These are phyloP conservation scores for Matsumurasca onukii DNA, from an alignment of 1,140 invertebrate genomes.

Conservation along the genomic window DNA sequence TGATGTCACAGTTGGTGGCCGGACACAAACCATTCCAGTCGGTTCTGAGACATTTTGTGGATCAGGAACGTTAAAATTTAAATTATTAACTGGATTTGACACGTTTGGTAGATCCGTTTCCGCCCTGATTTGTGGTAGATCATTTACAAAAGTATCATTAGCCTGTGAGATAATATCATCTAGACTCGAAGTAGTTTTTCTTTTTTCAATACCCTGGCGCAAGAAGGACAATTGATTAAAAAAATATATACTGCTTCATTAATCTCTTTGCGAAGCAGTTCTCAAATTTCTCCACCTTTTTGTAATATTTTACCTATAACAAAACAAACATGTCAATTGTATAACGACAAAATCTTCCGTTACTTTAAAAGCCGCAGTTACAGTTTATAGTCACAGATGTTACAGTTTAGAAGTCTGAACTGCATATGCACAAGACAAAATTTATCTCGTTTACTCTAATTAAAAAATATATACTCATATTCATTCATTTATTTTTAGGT, in stretches of 20 bases:
- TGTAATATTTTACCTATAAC: not conserved
- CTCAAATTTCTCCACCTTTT: not conserved
- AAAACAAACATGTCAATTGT: not conserved
- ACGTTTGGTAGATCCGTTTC: not conserved
- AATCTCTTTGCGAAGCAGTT: not conserved
- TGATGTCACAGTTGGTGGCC: not conserved
- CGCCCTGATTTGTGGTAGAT: not conserved
- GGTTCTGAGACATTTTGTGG: not conserved
- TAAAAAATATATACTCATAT: not conserved
- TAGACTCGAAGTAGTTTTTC: constrained; percentile 2
- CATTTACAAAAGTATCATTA: not conserved
- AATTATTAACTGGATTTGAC: not conserved
- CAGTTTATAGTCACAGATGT: not conserved
- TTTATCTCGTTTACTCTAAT: not conserved
- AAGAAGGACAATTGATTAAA: constrained; percentile 1
- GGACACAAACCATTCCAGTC: not conserved
- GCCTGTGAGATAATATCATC: not conserved
- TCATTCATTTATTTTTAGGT: constrained; percentile 22
- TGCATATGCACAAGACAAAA: not conserved
- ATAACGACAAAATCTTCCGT: not conserved
- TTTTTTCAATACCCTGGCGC: not conserved
- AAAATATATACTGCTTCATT: not conserved
- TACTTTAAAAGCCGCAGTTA: not conserved
- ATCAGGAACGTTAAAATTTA: not conserved
- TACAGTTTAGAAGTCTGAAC: not conserved